A percentile compares a stretch with the other conserved stretches of the same genome.
phyloP scores from a whole-genome alignment of 2,797 vertebrate genomes.

The Microchirus variegatus region DNA sequence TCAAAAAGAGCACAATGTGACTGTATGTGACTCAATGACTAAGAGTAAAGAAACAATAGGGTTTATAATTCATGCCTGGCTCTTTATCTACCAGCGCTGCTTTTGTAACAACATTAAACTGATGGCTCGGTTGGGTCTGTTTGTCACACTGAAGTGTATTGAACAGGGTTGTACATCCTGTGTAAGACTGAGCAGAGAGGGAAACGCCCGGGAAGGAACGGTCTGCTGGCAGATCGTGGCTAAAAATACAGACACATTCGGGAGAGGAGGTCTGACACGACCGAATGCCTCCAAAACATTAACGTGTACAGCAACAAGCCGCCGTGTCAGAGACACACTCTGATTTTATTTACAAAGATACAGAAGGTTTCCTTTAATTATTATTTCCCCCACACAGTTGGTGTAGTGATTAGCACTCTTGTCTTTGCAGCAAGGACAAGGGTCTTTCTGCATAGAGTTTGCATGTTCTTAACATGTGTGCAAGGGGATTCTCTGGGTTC shows the following conservation, averaged over 20 bases:
- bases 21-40: conserved; percentile 41
- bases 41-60: conserved; percentile 42
- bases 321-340: too few relatives aligned
- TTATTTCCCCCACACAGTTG: too few relatives aligned
- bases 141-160: conserved; percentile 32
- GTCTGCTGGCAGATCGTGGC: conserved; percentile 29
- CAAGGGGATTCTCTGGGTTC: too few relatives aligned
- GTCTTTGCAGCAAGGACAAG: too few relatives aligned
- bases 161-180: conserved; percentile 62
- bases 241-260: conserved; percentile 53
- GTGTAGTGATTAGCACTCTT: too few relatives aligned
- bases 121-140: conserved; percentile 35
- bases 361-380: too few relatives aligned
- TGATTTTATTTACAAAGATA: too few relatives aligned
- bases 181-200: conserved; percentile 30
- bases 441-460: too few relatives aligned
- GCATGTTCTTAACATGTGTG: too few relatives aligned
- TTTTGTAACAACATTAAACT: conserved; percentile 3
- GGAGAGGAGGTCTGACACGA: conserved; percentile 13
- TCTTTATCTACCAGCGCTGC: conserved; percentile 8
- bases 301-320: too few relatives aligned
- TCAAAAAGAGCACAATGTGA: conserved; percentile 29
- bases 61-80: conserved; percentile 24
- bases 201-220: conserved; percentile 62
- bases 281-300: background rate